Evolutionary conservation across 2,888 invertebrate species (phyloP).

Genomic region (Conops quadrifasciatus): DNA sequence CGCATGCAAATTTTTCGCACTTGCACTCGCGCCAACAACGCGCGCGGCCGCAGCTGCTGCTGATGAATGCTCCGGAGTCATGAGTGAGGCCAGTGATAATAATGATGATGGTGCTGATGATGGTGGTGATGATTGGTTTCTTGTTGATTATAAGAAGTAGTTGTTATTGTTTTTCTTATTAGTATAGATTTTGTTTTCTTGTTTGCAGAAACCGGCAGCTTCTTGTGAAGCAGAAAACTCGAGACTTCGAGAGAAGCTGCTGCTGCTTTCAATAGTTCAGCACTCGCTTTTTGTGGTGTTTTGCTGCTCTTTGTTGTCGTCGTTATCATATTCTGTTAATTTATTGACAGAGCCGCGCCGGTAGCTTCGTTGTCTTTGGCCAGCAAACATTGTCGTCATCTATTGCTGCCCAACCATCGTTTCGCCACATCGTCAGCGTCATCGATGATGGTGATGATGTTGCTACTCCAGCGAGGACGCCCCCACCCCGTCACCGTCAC

Average conservation of each 20-base stretch:
- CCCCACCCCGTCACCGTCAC: not conserved
- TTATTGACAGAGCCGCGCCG: not conserved
- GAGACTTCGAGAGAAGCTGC: too few relatives aligned
- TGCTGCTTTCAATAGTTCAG: too few relatives aligned
- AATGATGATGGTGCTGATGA: not conserved
- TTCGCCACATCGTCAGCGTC: not conserved
- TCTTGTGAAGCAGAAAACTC: too few relatives aligned
- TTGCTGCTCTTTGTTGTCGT: not conserved
- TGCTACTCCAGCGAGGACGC: not conserved
- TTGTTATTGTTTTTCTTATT: not conserved
- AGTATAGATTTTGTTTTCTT: not conserved
- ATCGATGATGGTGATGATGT: not conserved
- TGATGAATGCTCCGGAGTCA: not conserved
- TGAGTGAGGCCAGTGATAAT: not conserved
- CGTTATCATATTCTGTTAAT: not conserved
- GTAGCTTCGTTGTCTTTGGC: not conserved
- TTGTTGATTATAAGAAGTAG: too few relatives aligned
- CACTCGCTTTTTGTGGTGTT: too few relatives aligned
- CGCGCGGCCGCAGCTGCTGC: not conserved
- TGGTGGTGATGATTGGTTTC: too few relatives aligned
- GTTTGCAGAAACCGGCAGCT: too few relatives aligned
- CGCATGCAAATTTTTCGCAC: constrained; percentile 26
- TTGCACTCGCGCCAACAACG: not conserved
- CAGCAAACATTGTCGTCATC: not conserved
- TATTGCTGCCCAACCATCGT: too few relatives aligned